Percentiles rank a stretch among this genome's conserved stretches.
Conservation (phyloP, 1,140 invertebrate genomes). For the Steinernema feltiae region DNA sequence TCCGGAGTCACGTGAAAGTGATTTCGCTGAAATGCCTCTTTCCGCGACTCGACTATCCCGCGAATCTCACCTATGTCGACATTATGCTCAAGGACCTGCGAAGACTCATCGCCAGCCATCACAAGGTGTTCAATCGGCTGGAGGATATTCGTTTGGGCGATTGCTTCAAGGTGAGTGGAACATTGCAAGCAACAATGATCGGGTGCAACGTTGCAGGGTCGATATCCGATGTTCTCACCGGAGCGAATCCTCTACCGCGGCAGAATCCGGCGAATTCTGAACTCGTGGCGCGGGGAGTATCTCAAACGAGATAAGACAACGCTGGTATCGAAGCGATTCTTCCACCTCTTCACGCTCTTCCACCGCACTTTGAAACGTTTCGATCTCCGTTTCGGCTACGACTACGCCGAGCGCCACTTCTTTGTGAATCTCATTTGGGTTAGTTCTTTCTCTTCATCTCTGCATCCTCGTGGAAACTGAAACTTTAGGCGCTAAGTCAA, state of each 20-base stretch:
- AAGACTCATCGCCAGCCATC: not conserved
- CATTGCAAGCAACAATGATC: not conserved
- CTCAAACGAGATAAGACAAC: not conserved
- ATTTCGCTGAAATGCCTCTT: not conserved
- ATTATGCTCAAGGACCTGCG: slow-evolving; percentile 4
- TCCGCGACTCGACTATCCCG: not conserved
- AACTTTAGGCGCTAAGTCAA: not conserved
- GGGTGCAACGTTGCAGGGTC: not conserved
- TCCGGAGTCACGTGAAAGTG: not conserved
- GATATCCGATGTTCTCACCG: not conserved
- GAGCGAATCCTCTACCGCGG: not conserved
- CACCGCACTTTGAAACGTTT: slow-evolving; percentile 5
- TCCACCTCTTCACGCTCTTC: not conserved
- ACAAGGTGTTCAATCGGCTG: not conserved
- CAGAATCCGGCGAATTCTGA: not conserved
- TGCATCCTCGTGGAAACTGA: not conserved
- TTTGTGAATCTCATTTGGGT: slow-evolving; percentile 1
- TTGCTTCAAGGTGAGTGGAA: not conserved
- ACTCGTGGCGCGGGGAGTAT: not conserved
- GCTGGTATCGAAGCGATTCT: not conserved
- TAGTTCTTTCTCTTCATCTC: not conserved
- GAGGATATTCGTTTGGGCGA: not conserved
- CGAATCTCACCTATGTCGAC: not conserved
- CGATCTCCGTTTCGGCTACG: not conserved
- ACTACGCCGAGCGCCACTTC: not conserved